Conservation (phyloP, 2,888 invertebrate species). For the Villa cingulata region DNA sequence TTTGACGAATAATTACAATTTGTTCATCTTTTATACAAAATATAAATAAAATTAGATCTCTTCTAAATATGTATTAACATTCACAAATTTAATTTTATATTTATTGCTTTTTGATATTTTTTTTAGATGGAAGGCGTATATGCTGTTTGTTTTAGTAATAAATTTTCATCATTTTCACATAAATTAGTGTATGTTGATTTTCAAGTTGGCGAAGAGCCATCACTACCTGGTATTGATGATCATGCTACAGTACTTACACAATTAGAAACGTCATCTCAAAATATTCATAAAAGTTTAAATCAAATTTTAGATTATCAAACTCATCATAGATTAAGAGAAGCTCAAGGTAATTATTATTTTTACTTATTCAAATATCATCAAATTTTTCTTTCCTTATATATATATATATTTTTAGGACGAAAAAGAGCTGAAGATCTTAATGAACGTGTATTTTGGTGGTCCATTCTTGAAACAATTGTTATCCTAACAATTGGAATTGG, state of each 20-base stretch:
- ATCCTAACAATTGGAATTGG: slow-evolving; percentile 75
- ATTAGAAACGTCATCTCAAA: slow-evolving; percentile 84
- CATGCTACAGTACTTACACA: slow-evolving; percentile 89
- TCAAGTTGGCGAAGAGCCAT: slow-evolving; percentile 83
- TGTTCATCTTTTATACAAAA: background rate
- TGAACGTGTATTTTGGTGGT: slow-evolving; percentile 88
- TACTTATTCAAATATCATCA: background rate
- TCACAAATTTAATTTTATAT: background rate
- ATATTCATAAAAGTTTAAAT: slow-evolving; percentile 79
- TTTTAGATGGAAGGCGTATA: slow-evolving; percentile 51
- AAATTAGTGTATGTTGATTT: slow-evolving; percentile 98
- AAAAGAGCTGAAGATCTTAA: slow-evolving; percentile 95
- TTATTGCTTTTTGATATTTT: slow-evolving; percentile 1
- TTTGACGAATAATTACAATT: background rate
- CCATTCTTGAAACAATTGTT: slow-evolving; percentile 72
- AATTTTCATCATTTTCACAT: slow-evolving; percentile 97
- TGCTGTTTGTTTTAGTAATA: slow-evolving; percentile 92
- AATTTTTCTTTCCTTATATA: background rate
- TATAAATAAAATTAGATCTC: too few species aligned
- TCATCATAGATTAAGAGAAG: slow-evolving; percentile 87
- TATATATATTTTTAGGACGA: slow-evolving; percentile 40
- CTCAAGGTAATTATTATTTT: slow-evolving; percentile 45
- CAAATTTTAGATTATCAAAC: slow-evolving; percentile 91
- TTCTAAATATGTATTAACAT: too few species aligned
- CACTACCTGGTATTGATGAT: slow-evolving; percentile 66